A percentile compares a stretch with the other conserved stretches of the same genome.
These are phyloP conservation scores for Ctenodactylus gundi DNA, from an alignment of 2,113 vertebrate genomes.

Conservation along the genomic window DNA sequence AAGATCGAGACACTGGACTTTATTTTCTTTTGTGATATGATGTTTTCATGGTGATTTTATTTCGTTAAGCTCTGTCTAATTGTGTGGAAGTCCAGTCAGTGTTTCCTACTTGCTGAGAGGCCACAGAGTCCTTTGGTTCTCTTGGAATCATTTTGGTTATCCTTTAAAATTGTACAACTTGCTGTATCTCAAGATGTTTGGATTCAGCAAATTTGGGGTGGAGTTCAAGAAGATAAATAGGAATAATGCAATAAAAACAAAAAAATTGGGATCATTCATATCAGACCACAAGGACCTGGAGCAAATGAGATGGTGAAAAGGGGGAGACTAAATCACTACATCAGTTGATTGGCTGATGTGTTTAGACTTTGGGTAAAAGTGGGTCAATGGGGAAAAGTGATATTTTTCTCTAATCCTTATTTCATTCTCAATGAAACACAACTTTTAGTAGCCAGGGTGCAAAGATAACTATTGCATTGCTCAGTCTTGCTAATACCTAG, in stretches of 20 bases:
- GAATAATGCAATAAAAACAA: neutral
- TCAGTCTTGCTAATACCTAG: neutral
- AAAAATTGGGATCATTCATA: neutral
- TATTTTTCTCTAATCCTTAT: neutral
- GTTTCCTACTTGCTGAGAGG: neutral
- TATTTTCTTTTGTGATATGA: neutral
- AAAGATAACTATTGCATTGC: neutral
- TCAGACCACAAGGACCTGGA: neutral
- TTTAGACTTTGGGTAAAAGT: neutral
- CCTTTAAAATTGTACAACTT: neutral
- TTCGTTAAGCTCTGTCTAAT: neutral
- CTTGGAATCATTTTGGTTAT: neutral
- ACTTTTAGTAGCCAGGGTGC: neutral
- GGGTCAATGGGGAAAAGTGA: neutral
- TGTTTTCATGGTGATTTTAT: neutral
- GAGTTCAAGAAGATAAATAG: neutral
- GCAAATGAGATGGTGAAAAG: neutral
- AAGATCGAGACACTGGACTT: neutral
- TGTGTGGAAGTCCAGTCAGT: neutral
- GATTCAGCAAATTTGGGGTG: neutral
- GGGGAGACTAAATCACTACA: neutral
- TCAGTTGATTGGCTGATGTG: neutral
- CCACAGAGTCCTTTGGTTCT: neutral
- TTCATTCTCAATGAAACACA: neutral
- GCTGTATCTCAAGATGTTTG: neutral